Evolutionary conservation across 1,140 invertebrate genomes (phyloP).

Genomic region (Popillia japonica): DNA sequence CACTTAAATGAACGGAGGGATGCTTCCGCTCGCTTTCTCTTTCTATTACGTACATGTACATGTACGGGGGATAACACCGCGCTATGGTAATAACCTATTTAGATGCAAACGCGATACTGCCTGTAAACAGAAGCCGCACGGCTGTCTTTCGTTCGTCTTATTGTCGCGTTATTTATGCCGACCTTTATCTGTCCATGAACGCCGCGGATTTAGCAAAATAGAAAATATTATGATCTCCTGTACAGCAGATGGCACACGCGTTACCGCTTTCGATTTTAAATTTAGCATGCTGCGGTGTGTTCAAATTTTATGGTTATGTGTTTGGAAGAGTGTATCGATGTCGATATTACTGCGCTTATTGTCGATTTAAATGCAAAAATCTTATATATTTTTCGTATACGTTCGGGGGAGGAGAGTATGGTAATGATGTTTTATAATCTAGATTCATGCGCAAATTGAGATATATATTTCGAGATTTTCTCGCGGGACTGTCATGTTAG

Average conservation of each 20-base stretch:
- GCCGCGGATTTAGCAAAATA: constrained; percentile 22
- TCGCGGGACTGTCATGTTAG: no score
- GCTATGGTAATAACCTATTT: constrained; percentile 57
- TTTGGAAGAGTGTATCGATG: neutral
- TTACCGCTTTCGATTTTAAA: constrained; percentile 27
- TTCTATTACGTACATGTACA: neutral
- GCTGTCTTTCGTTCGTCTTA: constrained; percentile 46
- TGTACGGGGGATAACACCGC: constrained; percentile 47
- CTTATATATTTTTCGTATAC: neutral
- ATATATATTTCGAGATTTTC: no score
- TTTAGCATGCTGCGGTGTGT: neutral
- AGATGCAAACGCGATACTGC: constrained; percentile 57
- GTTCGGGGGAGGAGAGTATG: neutral
- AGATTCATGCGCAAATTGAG: no score
- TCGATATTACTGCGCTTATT: constrained; percentile 8
- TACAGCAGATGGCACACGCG: constrained; percentile 19
- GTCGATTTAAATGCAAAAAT: neutral
- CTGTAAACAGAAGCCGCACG: constrained; percentile 35
- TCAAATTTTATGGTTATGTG: constrained; percentile 12
- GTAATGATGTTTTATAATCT: no score
- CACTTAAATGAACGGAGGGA: neutral
- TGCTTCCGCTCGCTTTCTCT: neutral
- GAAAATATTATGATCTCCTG: constrained; percentile 34
- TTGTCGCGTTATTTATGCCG: constrained; percentile 47
- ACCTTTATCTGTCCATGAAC: constrained; percentile 31